Evolutionary conservation across 1,140 invertebrate species (phyloP), one percentile per base, ranked within the genome.

Genomic region (Zaprionus kolodkinae): DNA sequence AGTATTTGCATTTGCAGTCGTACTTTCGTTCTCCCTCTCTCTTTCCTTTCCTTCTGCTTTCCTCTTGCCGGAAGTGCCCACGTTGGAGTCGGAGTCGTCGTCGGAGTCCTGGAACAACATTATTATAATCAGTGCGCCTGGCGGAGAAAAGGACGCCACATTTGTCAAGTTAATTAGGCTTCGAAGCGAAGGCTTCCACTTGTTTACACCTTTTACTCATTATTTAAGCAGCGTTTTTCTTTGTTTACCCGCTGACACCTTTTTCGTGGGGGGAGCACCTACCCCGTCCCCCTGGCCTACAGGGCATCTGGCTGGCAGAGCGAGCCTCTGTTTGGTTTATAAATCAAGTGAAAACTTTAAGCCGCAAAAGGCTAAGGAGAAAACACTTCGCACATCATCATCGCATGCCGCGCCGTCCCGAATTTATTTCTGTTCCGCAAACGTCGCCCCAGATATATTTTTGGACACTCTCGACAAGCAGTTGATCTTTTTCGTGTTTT

Each of bases 121-220:
- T 48, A 73, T 67, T 55, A 71, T 61, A 84, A 72, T 84, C 80
- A 72, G 74, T 64, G 33, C 10, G 74, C 17, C 57, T 62, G 17
- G 12, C 25, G 12, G 50, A 1, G 57, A 30, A 43, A 43, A 62
- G 54, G 35, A 69, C 43, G 15, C 25, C 71, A 87, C 83, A 86
- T 86, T 86, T 86, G 82, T 86, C 82, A 86, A 87, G 79, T 87
- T 87, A 86, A 86, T 86, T 86, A 82, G 79, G 76, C 56, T 40
- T 62, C 68, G 72, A 63, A 9, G 45, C 54, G 45, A 30, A 38
- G 75, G 40, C 57, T 66, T 69, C 50, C 64, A 71, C 70, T 77
- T 76, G 82, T 75, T 79, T 87, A 79, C 82, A 86, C 82, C 82
- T 82, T 86, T 87, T 55, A 40, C 79, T 86, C 79, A 86, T 87